These are phyloP conservation scores for Nyctibius bracteatus DNA, from an alignment of 2,113 vertebrate species.

Conservation along the genomic window DNA sequence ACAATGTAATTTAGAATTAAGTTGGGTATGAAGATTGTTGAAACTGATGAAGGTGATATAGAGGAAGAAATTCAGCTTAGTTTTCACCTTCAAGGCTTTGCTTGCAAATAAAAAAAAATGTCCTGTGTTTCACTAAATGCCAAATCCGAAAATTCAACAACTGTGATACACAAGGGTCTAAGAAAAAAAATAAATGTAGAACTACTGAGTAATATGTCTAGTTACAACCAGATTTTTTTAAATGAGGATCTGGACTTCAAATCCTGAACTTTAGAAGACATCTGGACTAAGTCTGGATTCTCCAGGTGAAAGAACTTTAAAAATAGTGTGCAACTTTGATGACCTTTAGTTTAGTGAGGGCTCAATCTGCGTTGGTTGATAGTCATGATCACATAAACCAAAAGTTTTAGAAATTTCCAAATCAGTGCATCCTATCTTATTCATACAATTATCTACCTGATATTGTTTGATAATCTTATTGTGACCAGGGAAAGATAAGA, in stretches of 20 bases:
- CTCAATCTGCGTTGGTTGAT: neutral
- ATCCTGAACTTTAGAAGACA: neutral
- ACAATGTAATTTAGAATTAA: neutral
- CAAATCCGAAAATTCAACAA: neutral
- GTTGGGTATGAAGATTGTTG: neutral
- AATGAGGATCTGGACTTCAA: neutral
- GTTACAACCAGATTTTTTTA: neutral
- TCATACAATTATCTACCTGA: neutral
- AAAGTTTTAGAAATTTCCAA: neutral
- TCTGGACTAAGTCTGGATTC: neutral
- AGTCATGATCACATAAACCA: neutral
- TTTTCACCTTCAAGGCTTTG: neutral
- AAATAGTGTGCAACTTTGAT: neutral
- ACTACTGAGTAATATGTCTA: neutral
- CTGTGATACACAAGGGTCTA: neutral
- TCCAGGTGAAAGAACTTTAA: neutral
- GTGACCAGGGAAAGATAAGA: neutral
- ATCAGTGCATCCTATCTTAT: neutral
- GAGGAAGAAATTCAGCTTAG: neutral
- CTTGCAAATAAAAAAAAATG: neutral
- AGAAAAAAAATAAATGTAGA: neutral
- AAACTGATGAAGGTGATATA: neutral
- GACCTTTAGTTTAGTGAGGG: neutral
- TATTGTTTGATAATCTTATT: neutral
- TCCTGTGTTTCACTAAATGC: neutral